These are phyloP conservation scores for Lepilemur septentrionalis DNA, from an alignment of 2,797 vertebrate genomes.

Conservation along the genomic window DNA sequence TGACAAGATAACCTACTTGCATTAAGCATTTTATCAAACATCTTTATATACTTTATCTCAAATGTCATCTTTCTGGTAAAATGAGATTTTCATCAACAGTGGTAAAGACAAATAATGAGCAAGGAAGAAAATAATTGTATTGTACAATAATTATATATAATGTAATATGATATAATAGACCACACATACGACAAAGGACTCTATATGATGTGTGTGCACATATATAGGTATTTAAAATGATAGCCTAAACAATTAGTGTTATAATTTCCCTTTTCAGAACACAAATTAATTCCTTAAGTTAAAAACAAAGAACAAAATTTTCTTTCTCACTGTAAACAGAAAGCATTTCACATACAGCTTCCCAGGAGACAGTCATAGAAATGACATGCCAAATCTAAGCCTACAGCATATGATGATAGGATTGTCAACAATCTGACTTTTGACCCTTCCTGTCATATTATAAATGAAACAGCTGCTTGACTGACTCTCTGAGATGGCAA, in stretches of 20 bases:
- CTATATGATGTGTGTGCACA: neutral
- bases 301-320: neutral
- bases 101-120: neutral
- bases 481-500: neutral
- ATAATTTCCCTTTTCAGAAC: neutral
- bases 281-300: neutral
- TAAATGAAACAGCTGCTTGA: constrained; percentile 14
- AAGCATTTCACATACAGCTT: neutral
- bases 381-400: neutral
- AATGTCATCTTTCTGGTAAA: neutral
- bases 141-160: neutral
- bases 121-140: neutral
- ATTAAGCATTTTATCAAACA: neutral
- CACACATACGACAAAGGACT: neutral
- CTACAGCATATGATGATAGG: neutral
- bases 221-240: neutral
- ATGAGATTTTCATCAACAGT: neutral
- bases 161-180: neutral
- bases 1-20: neutral
- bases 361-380: constrained; percentile 21
- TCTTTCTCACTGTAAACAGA: neutral
- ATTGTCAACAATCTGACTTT: constrained; percentile 50
- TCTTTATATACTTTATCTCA: neutral
- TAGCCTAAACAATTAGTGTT: neutral
- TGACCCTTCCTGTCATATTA: constrained; percentile 42